Evolutionary conservation across 2,797 vertebrate genomes (phyloP).

Genomic region (Rhadinocentrus ornatus): DNA sequence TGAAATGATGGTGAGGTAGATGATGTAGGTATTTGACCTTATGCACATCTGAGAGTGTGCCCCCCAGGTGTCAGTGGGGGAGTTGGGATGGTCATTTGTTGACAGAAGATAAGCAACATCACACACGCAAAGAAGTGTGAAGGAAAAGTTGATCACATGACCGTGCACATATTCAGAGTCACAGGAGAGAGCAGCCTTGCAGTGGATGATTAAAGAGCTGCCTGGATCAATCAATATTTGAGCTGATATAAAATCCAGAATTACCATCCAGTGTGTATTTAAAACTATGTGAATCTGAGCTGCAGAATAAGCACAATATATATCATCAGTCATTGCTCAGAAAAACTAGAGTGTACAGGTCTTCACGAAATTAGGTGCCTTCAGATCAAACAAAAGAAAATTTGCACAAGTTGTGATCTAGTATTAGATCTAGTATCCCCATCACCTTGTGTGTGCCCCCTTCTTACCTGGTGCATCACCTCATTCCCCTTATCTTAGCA

Average conservation of each 20-base stretch:
- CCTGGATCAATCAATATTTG: constrained; percentile 72
- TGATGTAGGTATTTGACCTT: constrained; percentile 55
- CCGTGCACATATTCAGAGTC: constrained; percentile 17
- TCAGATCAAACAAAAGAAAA: too few species aligned
- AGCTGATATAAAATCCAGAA: constrained; percentile 70
- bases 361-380: constrained; percentile 9
- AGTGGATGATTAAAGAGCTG: constrained; percentile 70
- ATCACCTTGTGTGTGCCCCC: too few species aligned
- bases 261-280: constrained; percentile 62
- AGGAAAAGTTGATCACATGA: constrained; percentile 33
- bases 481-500: too few species aligned
- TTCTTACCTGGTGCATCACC: too few species aligned
- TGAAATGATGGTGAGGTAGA: constrained; percentile 32
- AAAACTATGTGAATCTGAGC: constrained; percentile 65
- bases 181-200: constrained; percentile 44
- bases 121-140: constrained; percentile 59
- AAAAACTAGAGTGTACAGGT: constrained; percentile 5
- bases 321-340: constrained; percentile 44
- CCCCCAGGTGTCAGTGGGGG: constrained; percentile 12
- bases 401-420: background rate
- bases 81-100: constrained; percentile 26
- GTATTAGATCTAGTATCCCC: too few species aligned
- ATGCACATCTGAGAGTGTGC: constrained; percentile 17
- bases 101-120: constrained; percentile 33
- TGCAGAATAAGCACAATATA: constrained; percentile 56